phyloP scores from a whole-genome alignment of 2,888 invertebrate genomes.

The Tineola bisselliella region DNA sequence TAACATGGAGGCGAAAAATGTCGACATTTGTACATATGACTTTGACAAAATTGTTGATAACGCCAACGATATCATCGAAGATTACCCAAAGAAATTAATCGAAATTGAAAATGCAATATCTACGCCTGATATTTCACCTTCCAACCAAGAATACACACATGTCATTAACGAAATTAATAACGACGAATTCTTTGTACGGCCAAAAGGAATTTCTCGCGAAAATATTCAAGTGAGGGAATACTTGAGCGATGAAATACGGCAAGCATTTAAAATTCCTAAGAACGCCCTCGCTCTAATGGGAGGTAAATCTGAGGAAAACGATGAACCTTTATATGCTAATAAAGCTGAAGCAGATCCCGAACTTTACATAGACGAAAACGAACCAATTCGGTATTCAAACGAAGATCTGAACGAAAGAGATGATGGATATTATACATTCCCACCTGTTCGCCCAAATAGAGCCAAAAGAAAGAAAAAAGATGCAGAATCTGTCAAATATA shows the following conservation, averaged over 20 bases:
- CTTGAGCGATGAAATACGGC: constrained; percentile 80
- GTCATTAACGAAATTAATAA: constrained; percentile 87
- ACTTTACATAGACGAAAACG: constrained; percentile 43
- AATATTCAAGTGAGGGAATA: constrained; percentile 82
- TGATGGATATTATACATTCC: constrained; percentile 64
- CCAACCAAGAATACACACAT: constrained; percentile 57
- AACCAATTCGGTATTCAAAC: constrained; percentile 41
- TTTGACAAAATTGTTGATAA: constrained; percentile 68
- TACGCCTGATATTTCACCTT: constrained; percentile 43
- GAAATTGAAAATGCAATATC: constrained; percentile 33
- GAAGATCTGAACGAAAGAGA: constrained; percentile 59
- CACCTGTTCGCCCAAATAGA: constrained; percentile 66
- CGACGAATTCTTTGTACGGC: constrained; percentile 86
- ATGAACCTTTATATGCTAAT: constrained; percentile 44
- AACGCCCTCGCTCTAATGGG: constrained; percentile 75
- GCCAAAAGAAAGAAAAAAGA: constrained; percentile 61
- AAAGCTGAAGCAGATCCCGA: constrained; percentile 47
- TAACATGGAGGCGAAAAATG: constrained; percentile 36
- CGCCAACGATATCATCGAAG: constrained; percentile 67
- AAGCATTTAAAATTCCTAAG: constrained; percentile 75
- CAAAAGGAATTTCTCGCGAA: constrained; percentile 84
- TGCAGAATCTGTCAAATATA: constrained; percentile 45
- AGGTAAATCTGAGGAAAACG: constrained; percentile 34
- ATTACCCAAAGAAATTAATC: constrained; percentile 31
- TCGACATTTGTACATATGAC: constrained; percentile 57